Base-by-base conservation (phyloP, 2,888 invertebrate species). In the Villa cingulata region DNA sequence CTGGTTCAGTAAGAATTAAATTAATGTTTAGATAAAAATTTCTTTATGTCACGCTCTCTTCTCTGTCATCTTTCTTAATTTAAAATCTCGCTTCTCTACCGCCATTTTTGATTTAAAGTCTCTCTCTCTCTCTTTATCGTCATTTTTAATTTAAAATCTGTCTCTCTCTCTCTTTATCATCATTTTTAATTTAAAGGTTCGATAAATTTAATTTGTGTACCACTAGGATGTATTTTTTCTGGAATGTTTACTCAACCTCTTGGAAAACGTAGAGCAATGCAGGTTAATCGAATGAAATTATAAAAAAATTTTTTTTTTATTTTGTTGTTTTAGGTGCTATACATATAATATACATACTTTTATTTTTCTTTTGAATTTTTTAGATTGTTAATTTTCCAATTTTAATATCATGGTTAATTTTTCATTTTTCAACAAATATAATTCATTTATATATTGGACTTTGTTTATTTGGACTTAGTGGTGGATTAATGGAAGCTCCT, bases 401-500 rank as follows among this genome's bases (percentile, higher is more conserved):
- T 61, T 68, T 84, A 57, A 63, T 74, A 41, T 81, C 86, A 7
- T 87, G 86, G 86, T 54, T 86, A 17, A 58, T 86, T 18, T 83
- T 85, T 59, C 72, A 83, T 61, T 83, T 77, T 59, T 72, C 86
- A 1, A 73, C 67, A 12, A 70, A 67, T 47, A 73, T 80, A 1
- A 70, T 71, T 51, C 79, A 82, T 61, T 71, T 87, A 29, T 86
- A 86, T 60, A 65, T 74, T 2, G 84, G 85, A 2, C 68, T 86
- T 37, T 75, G 78, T 53, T 66, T 87, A 49, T 81, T 84, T 5
- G 87, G 87, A 2, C 59, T 86, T 27, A 78, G 81, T 7, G 87
- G 87, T 46, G 87, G 87, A 46, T 68, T 87, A 10, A 71, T 86
- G 53, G 87, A 87, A 68, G 86, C 86, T 50, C 86, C 87, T 18